Conservation (phyloP, 2,797 vertebrate species). For the Protonibea diacanthus region DNA sequence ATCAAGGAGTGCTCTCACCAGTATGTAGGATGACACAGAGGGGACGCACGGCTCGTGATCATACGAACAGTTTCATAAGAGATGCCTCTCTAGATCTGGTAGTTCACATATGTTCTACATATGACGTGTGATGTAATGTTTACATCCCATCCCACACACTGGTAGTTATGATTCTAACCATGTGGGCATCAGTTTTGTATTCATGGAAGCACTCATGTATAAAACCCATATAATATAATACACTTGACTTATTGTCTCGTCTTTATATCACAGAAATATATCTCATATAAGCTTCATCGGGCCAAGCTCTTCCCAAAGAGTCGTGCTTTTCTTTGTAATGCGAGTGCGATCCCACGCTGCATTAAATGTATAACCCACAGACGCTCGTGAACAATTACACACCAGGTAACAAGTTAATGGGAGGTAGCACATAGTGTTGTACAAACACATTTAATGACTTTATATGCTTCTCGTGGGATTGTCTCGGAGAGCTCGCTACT, state of each 20-base stretch:
- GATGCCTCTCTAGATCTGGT: conserved; percentile 14
- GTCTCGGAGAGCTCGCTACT: conserved; percentile 16
- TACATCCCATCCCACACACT: neutral
- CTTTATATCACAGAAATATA: conserved; percentile 24
- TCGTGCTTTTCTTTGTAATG: conserved; percentile 33
- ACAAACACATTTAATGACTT: conserved; percentile 57
- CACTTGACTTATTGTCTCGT: conserved; percentile 24
- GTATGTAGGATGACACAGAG: conserved; percentile 33
- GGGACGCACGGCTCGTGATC: conserved; percentile 28
- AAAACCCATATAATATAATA: conserved; percentile 2
- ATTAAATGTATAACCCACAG: conserved; percentile 53
- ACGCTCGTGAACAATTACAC: conserved; percentile 59
- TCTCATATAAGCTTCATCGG: conserved; percentile 1
- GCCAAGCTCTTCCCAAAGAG: conserved; percentile 35
- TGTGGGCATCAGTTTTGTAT: conserved; percentile 36
- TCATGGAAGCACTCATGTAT: conserved; percentile 9
- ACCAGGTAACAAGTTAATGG: conserved; percentile 64
- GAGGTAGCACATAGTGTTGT: conserved; percentile 48
- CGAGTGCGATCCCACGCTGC: conserved; percentile 44
- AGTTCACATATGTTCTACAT: neutral
- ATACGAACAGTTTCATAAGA: conserved; percentile 18
- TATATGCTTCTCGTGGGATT: conserved; percentile 47
- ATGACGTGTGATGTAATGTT: conserved; percentile 26
- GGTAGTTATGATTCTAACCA: conserved; percentile 15
- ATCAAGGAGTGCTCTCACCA: conserved; percentile 71